A percentile compares a stretch with the other conserved stretches of the same genome.
Evolutionary conservation across 2,888 invertebrate genomes (phyloP).

Genomic region (Folsomia manolachei): DNA sequence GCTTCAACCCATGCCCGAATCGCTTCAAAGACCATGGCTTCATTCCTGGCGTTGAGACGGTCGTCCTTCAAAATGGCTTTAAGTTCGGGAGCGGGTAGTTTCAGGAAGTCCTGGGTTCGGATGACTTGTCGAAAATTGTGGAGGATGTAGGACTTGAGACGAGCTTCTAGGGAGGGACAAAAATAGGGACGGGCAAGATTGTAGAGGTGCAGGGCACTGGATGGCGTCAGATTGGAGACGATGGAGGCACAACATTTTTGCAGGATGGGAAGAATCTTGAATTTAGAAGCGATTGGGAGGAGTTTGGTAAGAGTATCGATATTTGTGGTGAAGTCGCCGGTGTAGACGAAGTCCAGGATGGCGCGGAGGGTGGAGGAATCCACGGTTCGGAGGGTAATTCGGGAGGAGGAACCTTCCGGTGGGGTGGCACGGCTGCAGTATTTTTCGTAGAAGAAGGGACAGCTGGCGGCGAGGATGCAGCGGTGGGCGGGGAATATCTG

Average conservation of each 20-base stretch:
- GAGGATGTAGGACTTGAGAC: slow-evolving; percentile 38
- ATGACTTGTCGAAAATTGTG: slow-evolving; percentile 64
- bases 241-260: slow-evolving; percentile 68
- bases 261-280: slow-evolving; percentile 70
- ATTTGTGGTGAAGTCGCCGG: slow-evolving; percentile 65
- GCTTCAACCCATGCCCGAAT: slow-evolving; percentile 68
- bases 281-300: slow-evolving; percentile 68
- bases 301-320: slow-evolving; percentile 68
- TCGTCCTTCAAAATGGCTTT: slow-evolving; percentile 67
- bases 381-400: slow-evolving; percentile 55
- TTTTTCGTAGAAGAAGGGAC: slow-evolving; percentile 73
- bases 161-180: slow-evolving; percentile 65
- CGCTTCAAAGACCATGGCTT: slow-evolving; percentile 72
- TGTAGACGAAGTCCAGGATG: slow-evolving; percentile 73
- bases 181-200: slow-evolving; percentile 60
- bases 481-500: slow-evolving; percentile 62
- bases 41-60: slow-evolving; percentile 68
- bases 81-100: slow-evolving; percentile 63
- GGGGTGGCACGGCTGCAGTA: slow-evolving; percentile 60
- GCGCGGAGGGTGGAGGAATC: slow-evolving; percentile 59
- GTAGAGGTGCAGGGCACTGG: slow-evolving; percentile 65
- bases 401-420: slow-evolving; percentile 58
- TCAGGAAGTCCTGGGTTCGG: slow-evolving; percentile 64
- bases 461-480: slow-evolving; percentile 68
- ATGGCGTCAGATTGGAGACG: slow-evolving; percentile 62